These are phyloP conservation scores for Pseudopipra pipra DNA, from an alignment of 2,113 vertebrate genomes.

Conservation along the genomic window DNA sequence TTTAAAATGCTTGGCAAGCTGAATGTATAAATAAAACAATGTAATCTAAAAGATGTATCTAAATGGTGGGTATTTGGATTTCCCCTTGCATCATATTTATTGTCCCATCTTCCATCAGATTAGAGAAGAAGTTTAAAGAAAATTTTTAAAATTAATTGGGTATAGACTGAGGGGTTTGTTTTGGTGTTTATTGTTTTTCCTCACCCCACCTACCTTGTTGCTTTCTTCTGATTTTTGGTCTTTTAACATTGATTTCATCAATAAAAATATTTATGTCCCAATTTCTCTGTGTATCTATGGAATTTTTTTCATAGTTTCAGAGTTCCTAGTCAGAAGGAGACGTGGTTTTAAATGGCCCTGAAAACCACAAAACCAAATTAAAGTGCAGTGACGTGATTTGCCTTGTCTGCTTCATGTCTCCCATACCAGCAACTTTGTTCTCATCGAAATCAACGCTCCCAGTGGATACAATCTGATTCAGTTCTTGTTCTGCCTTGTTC, in stretches of 20 bases:
- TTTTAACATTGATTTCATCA: neutral
- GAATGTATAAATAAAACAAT: neutral
- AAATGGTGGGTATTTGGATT: neutral
- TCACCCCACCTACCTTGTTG: rapidly evolving
- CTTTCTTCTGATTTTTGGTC: neutral
- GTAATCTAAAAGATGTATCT: neutral
- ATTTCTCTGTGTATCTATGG: neutral
- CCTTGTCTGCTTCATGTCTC: neutral
- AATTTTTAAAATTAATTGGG: neutral
- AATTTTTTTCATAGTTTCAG: neutral
- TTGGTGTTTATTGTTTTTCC: neutral
- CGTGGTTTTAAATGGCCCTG: neutral
- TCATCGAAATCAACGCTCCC: neutral
- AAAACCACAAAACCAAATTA: neutral
- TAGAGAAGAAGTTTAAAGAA: neutral
- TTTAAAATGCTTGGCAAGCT: neutral
- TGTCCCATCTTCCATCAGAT: neutral
- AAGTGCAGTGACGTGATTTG: neutral
- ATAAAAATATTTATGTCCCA: neutral
- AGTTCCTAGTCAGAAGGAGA: neutral
- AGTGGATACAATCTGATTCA: neutral
- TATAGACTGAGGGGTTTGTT: neutral
- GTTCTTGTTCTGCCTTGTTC: neutral
- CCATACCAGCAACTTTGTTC: neutral
- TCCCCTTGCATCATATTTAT: neutral